Base-by-base conservation (phyloP, 2,797 vertebrate genomes). In the Cottoperca gobio region DNA sequence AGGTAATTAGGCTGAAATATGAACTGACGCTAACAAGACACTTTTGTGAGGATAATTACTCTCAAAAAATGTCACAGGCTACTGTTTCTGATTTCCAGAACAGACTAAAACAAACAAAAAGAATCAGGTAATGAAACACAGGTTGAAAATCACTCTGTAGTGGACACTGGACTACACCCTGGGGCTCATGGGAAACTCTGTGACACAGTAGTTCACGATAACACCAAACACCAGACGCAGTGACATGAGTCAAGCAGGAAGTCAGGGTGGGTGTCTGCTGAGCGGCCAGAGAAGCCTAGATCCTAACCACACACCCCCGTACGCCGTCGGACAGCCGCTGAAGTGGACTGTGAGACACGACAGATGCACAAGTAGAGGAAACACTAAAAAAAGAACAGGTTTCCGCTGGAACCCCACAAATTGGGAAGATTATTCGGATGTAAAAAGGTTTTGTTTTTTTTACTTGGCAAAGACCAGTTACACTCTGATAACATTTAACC, bases 201-300 rank as follows among this genome's bases (percentile, higher is more conserved):
- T 4, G 46, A 82, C 79, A 73, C 81, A 86, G 83, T 63, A 82
- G 86, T 86, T 81, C 76, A 70, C 13, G 92, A 94, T 94, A 93
- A 92, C 86, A 64, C 78, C 80, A 86, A 90, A 91, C 77, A 78
- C 82, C 89, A 92, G 90, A 90, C 59, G 16, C 81, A 82, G 81
- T 89, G 91, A 91, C 88, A 88, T 91, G 90, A 93, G 90, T 92
- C 91, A 89, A 93, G 88, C 88, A 92, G 92, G 91, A 94, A 94
- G 92, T 89, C 70, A 70, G 89, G 83, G 88, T 88, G 91, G 92
- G 92, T 91, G 91, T 93, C 92, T 90, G 88, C 73, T 48, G 81
- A 88, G 75, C 48, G 52, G 87, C 87, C 89, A 81, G 87, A 89
- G 85, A 88, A 88, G 84, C 80, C 79, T 75, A 90, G 89, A 91